phyloP scores from a whole-genome alignment of 2,113 vertebrate genomes.

The Cathartes aura region DNA sequence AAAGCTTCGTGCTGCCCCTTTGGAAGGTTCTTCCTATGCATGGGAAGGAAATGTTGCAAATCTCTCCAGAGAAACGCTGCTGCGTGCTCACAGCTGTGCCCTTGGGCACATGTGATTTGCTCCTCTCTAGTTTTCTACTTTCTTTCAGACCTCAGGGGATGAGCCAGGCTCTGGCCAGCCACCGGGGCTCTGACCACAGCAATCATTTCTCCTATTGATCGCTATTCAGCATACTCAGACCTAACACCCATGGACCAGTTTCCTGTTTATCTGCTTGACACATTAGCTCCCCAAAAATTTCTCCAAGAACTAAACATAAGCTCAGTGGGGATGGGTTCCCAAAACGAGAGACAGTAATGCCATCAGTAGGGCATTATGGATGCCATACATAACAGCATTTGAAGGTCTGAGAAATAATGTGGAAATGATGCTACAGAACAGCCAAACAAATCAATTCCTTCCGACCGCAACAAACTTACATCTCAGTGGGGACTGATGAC shows the following conservation, averaged over 20 bases:
- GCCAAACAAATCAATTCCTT: not conserved
- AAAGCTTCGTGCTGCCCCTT: not conserved
- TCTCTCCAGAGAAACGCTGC: rapidly evolving
- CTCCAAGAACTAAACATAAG: not conserved
- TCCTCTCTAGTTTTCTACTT: not conserved
- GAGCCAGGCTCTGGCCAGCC: not conserved
- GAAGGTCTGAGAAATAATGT: not conserved
- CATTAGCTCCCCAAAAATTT: not conserved
- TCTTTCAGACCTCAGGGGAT: not conserved
- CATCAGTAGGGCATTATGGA: not conserved
- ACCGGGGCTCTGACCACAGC: not conserved
- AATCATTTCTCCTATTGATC: rapidly evolving
- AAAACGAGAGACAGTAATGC: not conserved
- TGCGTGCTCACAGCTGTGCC: not conserved
- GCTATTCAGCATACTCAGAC: not conserved
- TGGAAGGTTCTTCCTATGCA: not conserved
- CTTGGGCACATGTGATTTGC: not conserved
- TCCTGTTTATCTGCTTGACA: not conserved
- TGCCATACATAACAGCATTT: not conserved
- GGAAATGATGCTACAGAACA: not conserved
- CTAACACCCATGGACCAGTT: not conserved
- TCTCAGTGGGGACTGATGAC: not conserved
- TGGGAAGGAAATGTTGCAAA: not conserved
- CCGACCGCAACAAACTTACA: not conserved
- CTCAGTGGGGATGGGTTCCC: not conserved